Percentiles rank a stretch among this genome's conserved stretches.
phyloP scores from a whole-genome alignment of 2,113 vertebrate genomes.

The Halichoerus grypus region DNA sequence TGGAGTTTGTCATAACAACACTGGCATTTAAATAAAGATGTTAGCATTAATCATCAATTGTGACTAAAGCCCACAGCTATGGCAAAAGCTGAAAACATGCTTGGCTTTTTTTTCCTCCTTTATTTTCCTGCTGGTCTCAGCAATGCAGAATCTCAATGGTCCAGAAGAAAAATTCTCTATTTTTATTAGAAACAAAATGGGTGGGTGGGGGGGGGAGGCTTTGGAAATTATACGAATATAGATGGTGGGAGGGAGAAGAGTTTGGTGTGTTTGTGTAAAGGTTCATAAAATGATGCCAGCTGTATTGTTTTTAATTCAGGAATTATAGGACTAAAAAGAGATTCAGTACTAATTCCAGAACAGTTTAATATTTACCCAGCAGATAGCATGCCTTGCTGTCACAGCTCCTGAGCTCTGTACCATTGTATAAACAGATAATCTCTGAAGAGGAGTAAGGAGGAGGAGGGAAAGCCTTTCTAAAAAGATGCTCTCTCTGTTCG shows the following conservation, averaged over 20 bases:
- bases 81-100: slow-evolving; percentile 66
- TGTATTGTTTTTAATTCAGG: slow-evolving; percentile 76
- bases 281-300: slow-evolving; percentile 77
- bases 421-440: slow-evolving; percentile 46
- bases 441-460: slow-evolving; percentile 57
- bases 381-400: slow-evolving; percentile 55
- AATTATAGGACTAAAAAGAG: slow-evolving; percentile 80
- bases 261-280: slow-evolving; percentile 43
- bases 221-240: slow-evolving; percentile 60
- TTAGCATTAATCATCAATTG: slow-evolving; percentile 61
- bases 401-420: slow-evolving; percentile 53
- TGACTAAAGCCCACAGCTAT: slow-evolving; percentile 63
- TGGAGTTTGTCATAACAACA: slow-evolving; percentile 49
- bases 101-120: neutral
- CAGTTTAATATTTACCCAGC: slow-evolving; percentile 63
- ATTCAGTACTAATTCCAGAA: slow-evolving; percentile 73
- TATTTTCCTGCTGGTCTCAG: slow-evolving; percentile 10
- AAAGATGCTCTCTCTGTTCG: neutral
- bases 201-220: neutral
- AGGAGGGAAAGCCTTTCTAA: neutral
- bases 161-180: slow-evolving; percentile 59
- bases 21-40: slow-evolving; percentile 68
- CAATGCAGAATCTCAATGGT: slow-evolving; percentile 42
- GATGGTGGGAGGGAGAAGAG: neutral
- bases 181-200: slow-evolving; percentile 71